Evolutionary conservation across 30 jellyfish, hydroid and myxozoan species (phyloP).

Genomic region (Aurelia coerulea): DNA sequence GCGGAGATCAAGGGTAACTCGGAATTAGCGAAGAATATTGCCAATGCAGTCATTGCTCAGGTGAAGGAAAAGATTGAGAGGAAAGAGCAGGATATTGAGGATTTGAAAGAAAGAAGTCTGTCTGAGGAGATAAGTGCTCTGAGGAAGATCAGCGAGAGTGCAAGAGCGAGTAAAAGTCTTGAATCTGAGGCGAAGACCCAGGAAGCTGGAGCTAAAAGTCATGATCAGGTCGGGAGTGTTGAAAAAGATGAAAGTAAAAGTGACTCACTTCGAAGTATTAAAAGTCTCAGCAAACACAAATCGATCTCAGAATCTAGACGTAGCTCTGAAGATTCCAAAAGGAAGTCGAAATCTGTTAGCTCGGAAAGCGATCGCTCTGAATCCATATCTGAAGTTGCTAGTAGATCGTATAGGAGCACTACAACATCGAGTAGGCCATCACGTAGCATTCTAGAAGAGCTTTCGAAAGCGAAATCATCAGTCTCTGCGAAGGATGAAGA

Average conservation of each 20-base stretch:
- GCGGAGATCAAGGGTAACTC: constrained; percentile 6
- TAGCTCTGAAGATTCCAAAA: neutral
- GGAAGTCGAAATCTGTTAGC: neutral
- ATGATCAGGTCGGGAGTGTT: neutral
- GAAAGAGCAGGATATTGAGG: neutral
- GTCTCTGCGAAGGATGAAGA: constrained; percentile 6
- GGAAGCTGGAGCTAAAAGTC: neutral
- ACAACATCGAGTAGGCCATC: neutral
- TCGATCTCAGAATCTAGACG: constrained; percentile 7
- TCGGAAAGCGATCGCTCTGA: neutral
- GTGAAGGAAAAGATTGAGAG: constrained; percentile 18
- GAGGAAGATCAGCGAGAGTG: constrained; percentile 1
- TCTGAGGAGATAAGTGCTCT: constrained; percentile 59
- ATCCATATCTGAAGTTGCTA: neutral
- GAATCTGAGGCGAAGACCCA: neutral
- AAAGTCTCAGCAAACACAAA: neutral
- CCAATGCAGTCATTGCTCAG: constrained; percentile 8
- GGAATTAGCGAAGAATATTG: constrained; percentile 3
- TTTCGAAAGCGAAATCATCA: neutral
- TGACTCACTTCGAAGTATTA: neutral
- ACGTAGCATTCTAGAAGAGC: constrained; percentile 11
- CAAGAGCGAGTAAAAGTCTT: neutral
- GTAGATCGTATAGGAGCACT: neutral
- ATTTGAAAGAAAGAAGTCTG: constrained; percentile 18
- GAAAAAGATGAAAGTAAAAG: neutral